Evolutionary conservation across 2,888 invertebrate genomes (phyloP).

Genomic region (Phalera bucephala): DNA sequence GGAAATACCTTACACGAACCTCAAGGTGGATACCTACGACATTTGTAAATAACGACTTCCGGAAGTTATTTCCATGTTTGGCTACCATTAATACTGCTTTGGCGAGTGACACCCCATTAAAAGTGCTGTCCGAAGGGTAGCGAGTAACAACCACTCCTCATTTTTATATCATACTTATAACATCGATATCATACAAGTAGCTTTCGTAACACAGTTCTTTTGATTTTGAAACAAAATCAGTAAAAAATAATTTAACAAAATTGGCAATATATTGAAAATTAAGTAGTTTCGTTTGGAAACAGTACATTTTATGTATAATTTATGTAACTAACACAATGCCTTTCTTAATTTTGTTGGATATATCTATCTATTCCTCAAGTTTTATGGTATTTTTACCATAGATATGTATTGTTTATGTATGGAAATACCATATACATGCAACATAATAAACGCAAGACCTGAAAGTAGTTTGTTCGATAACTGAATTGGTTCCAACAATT

Average conservation of each 20-base stretch:
- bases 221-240: background rate
- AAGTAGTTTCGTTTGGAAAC: background rate
- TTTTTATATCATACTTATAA: constrained; percentile 16
- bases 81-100: constrained; percentile 54
- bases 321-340: background rate
- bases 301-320: background rate
- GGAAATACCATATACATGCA: too few species aligned
- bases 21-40: constrained; percentile 34
- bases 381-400: too few species aligned
- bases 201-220: background rate
- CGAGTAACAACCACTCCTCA: constrained; percentile 47
- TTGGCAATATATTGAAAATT: background rate
- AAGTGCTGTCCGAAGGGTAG: constrained; percentile 42
- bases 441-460: too few species aligned
- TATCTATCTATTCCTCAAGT: too few species aligned
- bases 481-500: too few species aligned
- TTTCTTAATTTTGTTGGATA: background rate
- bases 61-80: constrained; percentile 51
- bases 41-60: constrained; percentile 50
- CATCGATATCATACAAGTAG: background rate
- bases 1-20: constrained; percentile 18
- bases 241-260: background rate
- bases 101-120: constrained; percentile 41
- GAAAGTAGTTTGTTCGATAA: too few species aligned
- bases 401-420: too few species aligned